Conservation (phyloP, 2,888 invertebrate genomes). For the Stenodema calcarata region DNA sequence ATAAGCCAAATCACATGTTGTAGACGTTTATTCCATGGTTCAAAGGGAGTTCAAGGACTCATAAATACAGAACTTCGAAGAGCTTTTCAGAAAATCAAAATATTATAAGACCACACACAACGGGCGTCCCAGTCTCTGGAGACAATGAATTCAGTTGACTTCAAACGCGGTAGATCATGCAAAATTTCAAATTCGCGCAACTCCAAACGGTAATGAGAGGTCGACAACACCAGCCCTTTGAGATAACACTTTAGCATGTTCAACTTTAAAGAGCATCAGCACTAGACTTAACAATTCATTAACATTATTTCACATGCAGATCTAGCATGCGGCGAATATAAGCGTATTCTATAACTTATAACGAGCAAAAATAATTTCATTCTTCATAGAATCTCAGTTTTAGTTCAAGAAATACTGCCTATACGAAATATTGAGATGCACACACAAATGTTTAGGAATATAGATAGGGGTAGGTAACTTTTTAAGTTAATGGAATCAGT, state of each 20-base stretch:
- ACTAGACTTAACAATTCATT: slow-evolving; percentile 33
- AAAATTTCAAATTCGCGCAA: neutral
- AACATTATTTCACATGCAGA: slow-evolving; percentile 16
- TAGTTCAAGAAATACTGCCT: slow-evolving; percentile 22
- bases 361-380: slow-evolving; percentile 44
- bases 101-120: neutral
- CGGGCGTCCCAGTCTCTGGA: neutral
- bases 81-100: neutral
- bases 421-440: slow-evolving; percentile 35
- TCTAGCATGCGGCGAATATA: slow-evolving; percentile 41
- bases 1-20: neutral
- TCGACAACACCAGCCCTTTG: neutral
- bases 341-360: slow-evolving; percentile 39
- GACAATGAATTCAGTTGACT: neutral
- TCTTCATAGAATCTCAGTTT: slow-evolving; percentile 20
- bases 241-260: neutral
- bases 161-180: neutral
- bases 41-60: neutral
- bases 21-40: slow-evolving; percentile 45
- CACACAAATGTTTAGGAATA: slow-evolving; percentile 31
- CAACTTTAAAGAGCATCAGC: slow-evolving; percentile 25
- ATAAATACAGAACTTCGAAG: neutral
- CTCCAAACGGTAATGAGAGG: neutral
- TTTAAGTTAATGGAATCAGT: neutral
- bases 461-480: slow-evolving; percentile 28